Evolutionary conservation across 2,113 vertebrate genomes (phyloP), one percentile per base, ranked within the genome.

Genomic region (Callorhinus ursinus): DNA sequence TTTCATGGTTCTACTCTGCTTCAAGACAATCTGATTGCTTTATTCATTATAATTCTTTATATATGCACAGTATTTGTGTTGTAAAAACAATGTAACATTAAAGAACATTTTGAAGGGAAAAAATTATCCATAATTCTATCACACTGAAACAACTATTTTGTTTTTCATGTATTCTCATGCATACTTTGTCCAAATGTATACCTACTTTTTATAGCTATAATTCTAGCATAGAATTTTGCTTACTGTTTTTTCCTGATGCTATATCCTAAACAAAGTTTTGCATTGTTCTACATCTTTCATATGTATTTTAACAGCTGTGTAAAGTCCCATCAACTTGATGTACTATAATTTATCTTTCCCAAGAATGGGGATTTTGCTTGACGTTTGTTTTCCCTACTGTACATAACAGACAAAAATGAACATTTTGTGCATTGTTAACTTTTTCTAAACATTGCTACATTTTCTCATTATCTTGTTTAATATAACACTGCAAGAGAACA

Each of bases 11-110:
- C 11, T 16, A 13, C 13, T 94, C 88, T 91, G 18, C 63, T 94
- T 93, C 55, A 84, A 90, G 87, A 95, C 42, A 85, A 61, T 83
- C 88, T 93, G 59, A 95, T 95, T 81, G 46, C 53, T 72, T 96
- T 81, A 74, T 94, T 96, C 87, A 71, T 83, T 93, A 42, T 51
- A 55, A 67, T 92, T 80, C 5, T 89, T 91, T 95, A 82, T 46
- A 63, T 89, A 72, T 55, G 7, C 42, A 61, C 21, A 82, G 22
- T 59, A 84, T 94, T 95, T 88, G 36, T 61, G 49, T 90, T 67
- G 3, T 42, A 49, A 76, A 84, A 63, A 93, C 69, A 93, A 33
- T 84, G 7, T 82, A 81, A 71, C 16, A 93, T 94, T 85, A 72
- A 59, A 63, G 53, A 93, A 88, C 28, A 88, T 72, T 92, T 86